Percentiles rank a stretch among this genome's conserved stretches.
Conservation (phyloP, 2,113 vertebrate genomes). For the Agapornis roseicollis region DNA sequence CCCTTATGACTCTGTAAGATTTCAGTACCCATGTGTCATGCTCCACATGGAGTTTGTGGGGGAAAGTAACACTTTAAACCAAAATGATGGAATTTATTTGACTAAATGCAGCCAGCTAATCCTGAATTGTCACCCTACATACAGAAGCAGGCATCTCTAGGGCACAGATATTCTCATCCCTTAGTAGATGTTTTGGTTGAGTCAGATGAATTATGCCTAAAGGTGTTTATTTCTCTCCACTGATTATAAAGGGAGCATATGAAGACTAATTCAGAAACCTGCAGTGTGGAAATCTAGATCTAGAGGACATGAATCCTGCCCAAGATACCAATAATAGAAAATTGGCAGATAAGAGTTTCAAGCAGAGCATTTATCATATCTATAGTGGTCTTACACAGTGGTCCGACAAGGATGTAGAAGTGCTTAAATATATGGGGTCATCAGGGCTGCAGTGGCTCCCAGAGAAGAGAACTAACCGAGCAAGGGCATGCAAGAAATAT, state of each 20-base stretch:
- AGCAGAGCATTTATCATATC: not conserved
- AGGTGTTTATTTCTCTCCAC: not conserved
- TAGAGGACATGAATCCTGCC: not conserved
- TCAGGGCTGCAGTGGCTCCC: not conserved
- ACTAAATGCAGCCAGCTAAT: not conserved
- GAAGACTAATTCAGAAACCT: not conserved
- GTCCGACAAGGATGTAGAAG: not conserved
- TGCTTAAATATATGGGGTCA: not conserved
- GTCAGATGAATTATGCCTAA: not conserved
- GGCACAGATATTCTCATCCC: not conserved
- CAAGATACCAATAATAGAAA: not conserved
- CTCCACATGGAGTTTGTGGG: rapidly evolving
- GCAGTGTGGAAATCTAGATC: not conserved
- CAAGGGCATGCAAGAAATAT: not conserved
- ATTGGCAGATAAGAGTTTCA: not conserved
- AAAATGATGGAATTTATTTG: not conserved
- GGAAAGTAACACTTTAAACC: not conserved
- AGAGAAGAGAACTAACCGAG: not conserved
- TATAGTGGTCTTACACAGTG: not conserved
- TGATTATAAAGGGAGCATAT: not conserved
- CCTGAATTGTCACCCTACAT: not conserved
- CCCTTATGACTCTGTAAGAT: not conserved
- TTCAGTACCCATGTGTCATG: not conserved
- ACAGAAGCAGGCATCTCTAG: not conserved
- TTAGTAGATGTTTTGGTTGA: not conserved